phyloP scores from a whole-genome alignment of 2,888 invertebrate genomes.

The Ectropis crepuscularia region DNA sequence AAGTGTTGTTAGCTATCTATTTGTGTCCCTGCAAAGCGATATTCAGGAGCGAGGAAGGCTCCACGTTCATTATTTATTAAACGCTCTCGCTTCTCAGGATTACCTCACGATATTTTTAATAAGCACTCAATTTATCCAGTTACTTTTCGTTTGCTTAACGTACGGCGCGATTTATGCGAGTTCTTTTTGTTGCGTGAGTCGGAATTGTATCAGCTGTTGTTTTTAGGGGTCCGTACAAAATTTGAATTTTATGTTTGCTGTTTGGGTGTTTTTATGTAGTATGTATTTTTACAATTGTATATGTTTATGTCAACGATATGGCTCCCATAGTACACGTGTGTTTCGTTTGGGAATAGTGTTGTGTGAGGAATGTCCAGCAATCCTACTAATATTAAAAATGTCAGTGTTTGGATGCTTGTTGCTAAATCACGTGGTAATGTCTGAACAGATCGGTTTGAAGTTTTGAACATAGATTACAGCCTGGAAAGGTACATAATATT shows the following conservation, averaged over 20 bases:
- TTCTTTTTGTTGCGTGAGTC: conserved; percentile 14
- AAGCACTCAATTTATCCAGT: conserved; percentile 28
- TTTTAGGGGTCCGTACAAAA: neutral
- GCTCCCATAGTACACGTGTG: neutral
- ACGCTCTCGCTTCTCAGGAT: conserved; percentile 23
- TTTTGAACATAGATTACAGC: too few relatives aligned
- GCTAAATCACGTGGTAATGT: too few relatives aligned
- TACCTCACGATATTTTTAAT: conserved; percentile 32
- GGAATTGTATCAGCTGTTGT: conserved; percentile 16
- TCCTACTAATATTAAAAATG: too few relatives aligned
- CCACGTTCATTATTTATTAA: conserved; percentile 25
- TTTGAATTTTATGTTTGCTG: conserved; percentile 1
- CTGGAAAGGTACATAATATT: too few relatives aligned
- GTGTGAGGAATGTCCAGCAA: too few relatives aligned
- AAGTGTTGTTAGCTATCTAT: conserved; percentile 18
- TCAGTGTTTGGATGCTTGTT: too few relatives aligned
- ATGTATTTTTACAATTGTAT: neutral
- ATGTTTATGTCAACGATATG: neutral
- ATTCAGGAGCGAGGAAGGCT: conserved; percentile 6
- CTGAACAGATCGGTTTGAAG: too few relatives aligned
- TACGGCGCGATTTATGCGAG: conserved; percentile 15
- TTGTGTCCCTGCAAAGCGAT: conserved; percentile 25
- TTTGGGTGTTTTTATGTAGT: neutral
- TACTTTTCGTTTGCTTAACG: conserved; percentile 30
- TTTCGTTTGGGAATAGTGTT: too few relatives aligned